Conservation (phyloP, 2,888 invertebrate species). For the Epinotia brunnichana region DNA sequence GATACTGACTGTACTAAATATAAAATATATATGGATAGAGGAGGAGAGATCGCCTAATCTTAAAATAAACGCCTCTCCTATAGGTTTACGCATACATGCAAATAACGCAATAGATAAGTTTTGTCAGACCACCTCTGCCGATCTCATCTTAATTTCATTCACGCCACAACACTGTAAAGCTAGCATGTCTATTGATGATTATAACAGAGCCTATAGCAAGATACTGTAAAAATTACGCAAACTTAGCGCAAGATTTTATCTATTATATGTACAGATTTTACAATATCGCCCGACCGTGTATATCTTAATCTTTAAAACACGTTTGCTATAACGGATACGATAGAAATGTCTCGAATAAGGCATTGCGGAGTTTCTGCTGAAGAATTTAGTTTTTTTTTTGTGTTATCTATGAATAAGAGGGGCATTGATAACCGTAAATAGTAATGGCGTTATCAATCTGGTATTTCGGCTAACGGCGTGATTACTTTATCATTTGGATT, state of each 20-base stretch:
- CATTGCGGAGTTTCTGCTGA: background rate
- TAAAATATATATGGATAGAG: too few relatives aligned
- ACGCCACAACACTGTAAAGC: too few relatives aligned
- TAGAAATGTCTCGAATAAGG: background rate
- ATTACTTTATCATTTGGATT: background rate
- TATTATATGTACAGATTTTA: background rate
- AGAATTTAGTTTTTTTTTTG: background rate
- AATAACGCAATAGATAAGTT: too few relatives aligned
- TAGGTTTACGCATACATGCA: too few relatives aligned
- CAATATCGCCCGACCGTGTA: background rate
- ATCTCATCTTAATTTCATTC: too few relatives aligned
- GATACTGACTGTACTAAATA: too few relatives aligned
- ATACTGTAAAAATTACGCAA: too few relatives aligned
- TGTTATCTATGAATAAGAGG: conserved; percentile 7
- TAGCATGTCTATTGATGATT: too few relatives aligned
- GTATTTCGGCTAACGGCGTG: background rate
- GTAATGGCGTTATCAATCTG: background rate
- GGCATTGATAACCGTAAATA: conserved; percentile 8
- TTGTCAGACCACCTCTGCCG: too few relatives aligned
- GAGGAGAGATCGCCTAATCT: too few relatives aligned
- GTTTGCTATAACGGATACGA: background rate
- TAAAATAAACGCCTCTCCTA: too few relatives aligned
- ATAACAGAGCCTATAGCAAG: too few relatives aligned
- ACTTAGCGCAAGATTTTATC: background rate
- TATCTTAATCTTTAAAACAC: background rate